Evolutionary conservation across 2,113 vertebrate species (phyloP), one percentile per base, ranked within the genome.

Genomic region (Poeciliopsis occidentalis): DNA sequence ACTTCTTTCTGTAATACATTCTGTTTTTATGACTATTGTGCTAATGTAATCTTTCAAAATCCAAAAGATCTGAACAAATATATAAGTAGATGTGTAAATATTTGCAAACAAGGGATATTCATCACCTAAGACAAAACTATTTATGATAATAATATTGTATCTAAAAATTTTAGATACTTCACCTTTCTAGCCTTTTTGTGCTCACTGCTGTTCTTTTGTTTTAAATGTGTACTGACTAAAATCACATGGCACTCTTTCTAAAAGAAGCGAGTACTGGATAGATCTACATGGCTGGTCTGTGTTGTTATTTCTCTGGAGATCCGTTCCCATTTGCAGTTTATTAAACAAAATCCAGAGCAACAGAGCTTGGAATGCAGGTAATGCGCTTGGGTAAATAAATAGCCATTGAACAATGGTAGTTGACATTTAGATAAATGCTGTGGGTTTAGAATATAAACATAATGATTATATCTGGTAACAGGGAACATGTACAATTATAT

Each of bases 341-440:
- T 82, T 78, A 47, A 64, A 47, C 61, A 44, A 34, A 71, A 62
- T 72, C 54, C 0, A 3, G 31, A 75, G 61, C 0, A 3, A 32
- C 22, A 54, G 27, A 62, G 60, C 74, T 73, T 83, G 75, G 47
- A 78, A 60, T 24, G 73, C 64, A 39, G 31, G 65, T 76, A 73
- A 78, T 69, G 63, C 4, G 26, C 61, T 31, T 24, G 29, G 44
- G 54, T n/a, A 75, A 73, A 74, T 57, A 75, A 37, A 74, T 69
- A 54, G 44, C 80, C 67, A 44, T 1, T 15, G 67, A 47, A 67
- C 66, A 73, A 73, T 64, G 34, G 65, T 24, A 64, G 76, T 8
- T 76, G 69, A 67, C 80, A 74, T 81, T 83, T 75, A 69, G 67
- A 87, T 64, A 71, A 89, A 85, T 79, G 69, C 67, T 60, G 4